phyloP scores from a whole-genome alignment of 2,113 vertebrate species.

The Gymnorhina tibicen region DNA sequence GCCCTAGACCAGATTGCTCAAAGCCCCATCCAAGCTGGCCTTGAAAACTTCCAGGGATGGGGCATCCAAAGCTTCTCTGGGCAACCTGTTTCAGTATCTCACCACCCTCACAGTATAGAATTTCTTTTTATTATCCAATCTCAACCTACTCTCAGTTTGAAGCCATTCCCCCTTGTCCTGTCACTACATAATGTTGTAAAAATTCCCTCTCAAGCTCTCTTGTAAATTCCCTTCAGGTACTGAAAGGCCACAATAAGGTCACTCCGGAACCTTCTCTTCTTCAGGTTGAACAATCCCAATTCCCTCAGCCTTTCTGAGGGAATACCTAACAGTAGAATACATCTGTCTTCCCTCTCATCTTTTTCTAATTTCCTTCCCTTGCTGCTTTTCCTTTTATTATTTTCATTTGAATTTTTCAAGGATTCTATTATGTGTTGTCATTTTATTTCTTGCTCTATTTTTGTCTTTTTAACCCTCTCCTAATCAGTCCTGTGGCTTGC shows the following conservation, averaged over 20 bases:
- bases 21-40: not conserved
- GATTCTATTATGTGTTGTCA: rapidly evolving
- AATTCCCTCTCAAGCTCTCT: not conserved
- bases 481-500: not conserved
- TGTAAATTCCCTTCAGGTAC: not conserved
- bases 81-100: not conserved
- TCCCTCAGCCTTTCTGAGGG: not conserved
- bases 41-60: not conserved
- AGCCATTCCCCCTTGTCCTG: not conserved
- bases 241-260: not conserved
- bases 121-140: not conserved
- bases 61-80: not conserved
- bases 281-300: not conserved
- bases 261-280: not conserved
- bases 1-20: not conserved
- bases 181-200: not conserved
- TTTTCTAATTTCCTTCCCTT: not conserved
- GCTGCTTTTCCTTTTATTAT: not conserved
- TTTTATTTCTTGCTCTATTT: not conserved
- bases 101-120: not conserved
- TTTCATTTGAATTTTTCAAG: not conserved
- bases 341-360: not conserved
- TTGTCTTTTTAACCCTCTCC: not conserved
- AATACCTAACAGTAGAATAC: not conserved
- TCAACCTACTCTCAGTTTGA: not conserved